These are phyloP conservation scores for Polylopha cassiicola DNA, from an alignment of 2,888 invertebrate genomes.

Conservation along the genomic window DNA sequence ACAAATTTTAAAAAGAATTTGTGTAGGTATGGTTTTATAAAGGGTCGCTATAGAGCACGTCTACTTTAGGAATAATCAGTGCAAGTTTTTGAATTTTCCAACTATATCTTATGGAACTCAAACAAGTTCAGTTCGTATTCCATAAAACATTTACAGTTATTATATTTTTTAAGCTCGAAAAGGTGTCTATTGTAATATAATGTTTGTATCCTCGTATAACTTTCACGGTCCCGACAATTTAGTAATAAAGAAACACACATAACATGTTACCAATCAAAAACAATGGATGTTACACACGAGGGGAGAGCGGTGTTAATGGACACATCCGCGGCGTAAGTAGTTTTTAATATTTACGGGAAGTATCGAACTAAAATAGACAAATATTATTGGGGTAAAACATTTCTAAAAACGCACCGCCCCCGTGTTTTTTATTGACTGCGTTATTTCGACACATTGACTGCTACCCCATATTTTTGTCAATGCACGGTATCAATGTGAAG, in stretches of 20 bases:
- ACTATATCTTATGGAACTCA: no score
- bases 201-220: neutral
- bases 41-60: neutral
- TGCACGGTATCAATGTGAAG: no score
- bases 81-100: no score
- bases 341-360: constrained; percentile 74
- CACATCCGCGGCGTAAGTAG: constrained; percentile 66
- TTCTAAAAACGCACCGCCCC: constrained; percentile 40
- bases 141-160: no score
- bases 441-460: constrained; percentile 17
- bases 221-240: constrained; percentile 2
- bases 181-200: no score
- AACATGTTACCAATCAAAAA: constrained; percentile 54
- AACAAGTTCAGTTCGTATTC: no score
- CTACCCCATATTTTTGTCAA: constrained; percentile 6
- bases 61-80: neutral
- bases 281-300: constrained; percentile 47
- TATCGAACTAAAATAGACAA: constrained; percentile 56
- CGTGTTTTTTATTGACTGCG: constrained; percentile 28
- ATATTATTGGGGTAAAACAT: constrained; percentile 48
- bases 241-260: constrained; percentile 29
- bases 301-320: constrained; percentile 64
- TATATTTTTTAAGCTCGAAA: no score
- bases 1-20: constrained; percentile 49
- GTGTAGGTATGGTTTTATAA: constrained; percentile 1